Evolutionary conservation across 2,797 vertebrate genomes (phyloP).

Genomic region (Rallus crepitans): DNA sequence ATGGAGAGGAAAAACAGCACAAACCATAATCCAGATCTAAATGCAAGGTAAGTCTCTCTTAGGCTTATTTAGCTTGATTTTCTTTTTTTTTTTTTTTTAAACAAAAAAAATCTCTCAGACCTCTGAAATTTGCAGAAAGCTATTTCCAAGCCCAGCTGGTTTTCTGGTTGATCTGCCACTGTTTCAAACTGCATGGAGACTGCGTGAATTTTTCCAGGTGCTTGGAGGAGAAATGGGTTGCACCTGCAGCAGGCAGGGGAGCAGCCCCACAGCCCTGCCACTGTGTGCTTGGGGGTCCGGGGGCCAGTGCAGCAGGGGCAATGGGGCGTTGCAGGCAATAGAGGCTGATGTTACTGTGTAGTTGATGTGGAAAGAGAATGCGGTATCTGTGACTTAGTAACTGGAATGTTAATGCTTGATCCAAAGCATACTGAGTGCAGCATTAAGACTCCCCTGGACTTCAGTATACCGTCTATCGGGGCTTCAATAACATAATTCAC

Average conservation of each 20-base stretch:
- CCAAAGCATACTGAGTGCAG: neutral
- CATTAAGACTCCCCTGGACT: neutral
- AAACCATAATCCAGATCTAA: slow-evolving; percentile 13
- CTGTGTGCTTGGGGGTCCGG: rapidly evolving
- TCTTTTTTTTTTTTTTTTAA: neutral
- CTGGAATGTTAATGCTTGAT: neutral
- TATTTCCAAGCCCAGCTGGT: neutral
- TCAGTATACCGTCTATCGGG: neutral
- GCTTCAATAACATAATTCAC: neutral
- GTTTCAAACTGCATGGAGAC: neutral
- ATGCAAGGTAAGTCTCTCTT: neutral
- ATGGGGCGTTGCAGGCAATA: neutral
- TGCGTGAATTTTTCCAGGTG: neutral
- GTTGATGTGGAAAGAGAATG: neutral
- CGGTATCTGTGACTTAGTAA: neutral
- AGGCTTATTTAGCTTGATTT: slow-evolving; percentile 2
- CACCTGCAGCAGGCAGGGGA: neutral
- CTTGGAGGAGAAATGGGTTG: neutral
- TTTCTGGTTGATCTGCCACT: neutral
- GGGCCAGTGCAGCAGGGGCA: neutral
- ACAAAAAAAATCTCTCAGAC: neutral
- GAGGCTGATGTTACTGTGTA: rapidly evolving
- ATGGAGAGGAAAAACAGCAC: slow-evolving; percentile 58
- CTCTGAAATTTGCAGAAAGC: neutral
- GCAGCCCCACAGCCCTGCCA: rapidly evolving